Percentiles rank a stretch among this genome's conserved stretches.
These are phyloP conservation scores for Sinhomidia bicolor DNA, from an alignment of 2,888 invertebrate species.

Conservation along the genomic window DNA sequence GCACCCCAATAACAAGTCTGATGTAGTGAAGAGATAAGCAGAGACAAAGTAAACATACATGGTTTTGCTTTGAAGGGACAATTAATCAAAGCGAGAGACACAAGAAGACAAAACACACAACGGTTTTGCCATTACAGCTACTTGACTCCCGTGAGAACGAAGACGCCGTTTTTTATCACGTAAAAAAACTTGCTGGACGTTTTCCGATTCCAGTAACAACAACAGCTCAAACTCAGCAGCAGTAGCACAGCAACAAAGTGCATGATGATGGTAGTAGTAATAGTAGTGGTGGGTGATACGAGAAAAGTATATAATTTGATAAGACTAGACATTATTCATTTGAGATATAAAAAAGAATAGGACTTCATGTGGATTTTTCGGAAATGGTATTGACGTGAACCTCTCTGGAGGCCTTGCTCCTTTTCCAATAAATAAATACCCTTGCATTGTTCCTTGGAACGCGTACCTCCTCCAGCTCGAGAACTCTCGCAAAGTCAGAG, in stretches of 20 bases:
- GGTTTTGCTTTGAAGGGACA: conserved; percentile 2
- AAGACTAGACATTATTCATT: conserved; percentile 29
- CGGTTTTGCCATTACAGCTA: background rate
- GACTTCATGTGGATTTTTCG: conserved; percentile 13
- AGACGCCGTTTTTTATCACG: background rate
- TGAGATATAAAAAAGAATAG: background rate
- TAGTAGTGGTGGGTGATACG: no score
- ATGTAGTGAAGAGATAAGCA: background rate
- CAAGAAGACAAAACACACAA: conserved; percentile 1
- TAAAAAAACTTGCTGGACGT: background rate
- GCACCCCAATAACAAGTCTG: no score
- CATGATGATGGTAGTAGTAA: background rate
- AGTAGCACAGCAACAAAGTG: background rate
- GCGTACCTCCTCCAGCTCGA: conserved; percentile 21
- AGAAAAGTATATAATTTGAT: conserved; percentile 40
- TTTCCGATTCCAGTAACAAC: conserved; percentile 11
- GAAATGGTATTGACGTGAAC: conserved; percentile 37
- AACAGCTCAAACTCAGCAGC: background rate
- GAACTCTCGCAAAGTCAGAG: no score
- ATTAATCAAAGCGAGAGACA: conserved; percentile 4
- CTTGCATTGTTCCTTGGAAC: conserved; percentile 22
- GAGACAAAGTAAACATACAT: conserved; percentile 4
- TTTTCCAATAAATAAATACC: conserved; percentile 43
- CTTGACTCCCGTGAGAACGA: background rate
- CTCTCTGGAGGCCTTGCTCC: conserved; percentile 23